These are phyloP conservation scores for Hyaena hyaena DNA, from an alignment of 2,113 vertebrate genomes.

Conservation along the genomic window DNA sequence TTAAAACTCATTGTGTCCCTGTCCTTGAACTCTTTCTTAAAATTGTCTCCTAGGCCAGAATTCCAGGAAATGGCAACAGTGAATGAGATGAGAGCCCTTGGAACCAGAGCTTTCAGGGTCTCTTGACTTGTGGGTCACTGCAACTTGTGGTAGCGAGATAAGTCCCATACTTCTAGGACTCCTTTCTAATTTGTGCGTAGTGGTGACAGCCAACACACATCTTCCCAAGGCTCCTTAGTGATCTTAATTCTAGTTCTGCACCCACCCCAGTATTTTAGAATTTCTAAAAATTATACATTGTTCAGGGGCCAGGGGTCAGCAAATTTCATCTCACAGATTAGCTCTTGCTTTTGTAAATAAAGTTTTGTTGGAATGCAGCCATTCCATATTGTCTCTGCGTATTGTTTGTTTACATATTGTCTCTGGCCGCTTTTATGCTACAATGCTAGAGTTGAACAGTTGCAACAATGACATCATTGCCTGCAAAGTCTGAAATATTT, in stretches of 20 bases:
- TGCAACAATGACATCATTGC: not conserved
- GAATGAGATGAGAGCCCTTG: constrained; percentile 1
- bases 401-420: not conserved
- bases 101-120: not conserved
- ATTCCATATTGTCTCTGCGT: not conserved
- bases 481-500: constrained; percentile 16
- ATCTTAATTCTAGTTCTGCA: not conserved
- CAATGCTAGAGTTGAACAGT: not conserved
- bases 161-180: not conserved
- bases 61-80: constrained; percentile 29
- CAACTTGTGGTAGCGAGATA: not conserved
- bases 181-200: not conserved
- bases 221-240: not conserved
- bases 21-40: not conserved
- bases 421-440: not conserved
- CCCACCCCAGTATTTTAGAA: not conserved
- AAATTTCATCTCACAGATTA: not conserved
- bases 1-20: not conserved
- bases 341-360: constrained; percentile 44
- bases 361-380: constrained; percentile 17
- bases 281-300: not conserved
- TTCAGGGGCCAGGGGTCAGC: not conserved
- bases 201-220: not conserved
- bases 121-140: not conserved
- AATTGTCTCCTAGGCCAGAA: not conserved